Evolutionary conservation across 2,888 invertebrate species (phyloP), one percentile per base, ranked within the genome.

Genomic region (Ditylenchus weischeri): DNA sequence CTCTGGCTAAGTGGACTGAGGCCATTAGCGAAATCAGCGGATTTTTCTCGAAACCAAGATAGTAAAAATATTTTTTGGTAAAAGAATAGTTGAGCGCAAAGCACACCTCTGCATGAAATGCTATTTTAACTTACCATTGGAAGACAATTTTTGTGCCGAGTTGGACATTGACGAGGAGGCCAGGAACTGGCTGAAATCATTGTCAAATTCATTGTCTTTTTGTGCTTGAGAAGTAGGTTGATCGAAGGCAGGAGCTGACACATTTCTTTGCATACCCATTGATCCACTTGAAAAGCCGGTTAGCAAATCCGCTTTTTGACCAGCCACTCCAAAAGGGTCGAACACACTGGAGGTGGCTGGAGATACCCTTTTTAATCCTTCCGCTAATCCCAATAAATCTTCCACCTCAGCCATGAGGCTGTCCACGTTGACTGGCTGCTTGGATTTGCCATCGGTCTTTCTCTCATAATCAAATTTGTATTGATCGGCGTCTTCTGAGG

Each of bases 391-490:
- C 11, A 69, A 54, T 6, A 68, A 68, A 18, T 68, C 68, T 21
- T 69, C 69, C 29, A 72, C 63, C 29, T 69, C 69, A 23, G 49
- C 57, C 18, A 70, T 54, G 15, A 69, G 13, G 43, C 38, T 38
- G 21, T 69, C 69, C 21, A 58, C 50, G 13, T 66, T 70, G 48
- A 8, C 47, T 10, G 68, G 21, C 47, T 29, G 13, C 19, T 48
- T 36, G 7, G 63, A 57, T 43, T 66, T n/a, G 7, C 23, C 8
- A n/a, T 13, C 11, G 8, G 43, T 21, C 51, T 74, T 70, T 47
- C 73, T 75, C 38, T 75, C 75, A 50, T 70, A 76, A 61, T 76
- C 75, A 62, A 75, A 75, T 36, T 68, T 73, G 65, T 68, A 76
- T 51, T 68, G 59, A 57, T 76, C 66, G 3, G 70, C 69, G 51